Conservation (phyloP, 2,113 vertebrate species). For the Calcarius ornatus region DNA sequence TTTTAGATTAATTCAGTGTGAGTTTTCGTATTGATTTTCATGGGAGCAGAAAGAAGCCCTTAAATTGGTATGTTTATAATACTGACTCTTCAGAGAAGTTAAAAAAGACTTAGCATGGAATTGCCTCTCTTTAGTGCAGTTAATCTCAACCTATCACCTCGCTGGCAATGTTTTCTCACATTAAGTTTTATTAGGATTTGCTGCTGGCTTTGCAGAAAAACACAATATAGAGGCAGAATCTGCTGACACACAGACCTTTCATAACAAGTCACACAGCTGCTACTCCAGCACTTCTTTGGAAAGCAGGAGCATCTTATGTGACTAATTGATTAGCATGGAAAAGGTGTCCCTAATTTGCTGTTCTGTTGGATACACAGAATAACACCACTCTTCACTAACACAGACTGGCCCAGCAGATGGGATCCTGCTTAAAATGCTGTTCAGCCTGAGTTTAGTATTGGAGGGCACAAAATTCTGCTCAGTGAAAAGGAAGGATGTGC, state of each 20-base stretch:
- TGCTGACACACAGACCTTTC: constrained; percentile 48
- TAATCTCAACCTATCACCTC: constrained; percentile 36
- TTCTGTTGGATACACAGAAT: background rate
- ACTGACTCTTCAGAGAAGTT: background rate
- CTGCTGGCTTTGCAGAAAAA: constrained; percentile 64
- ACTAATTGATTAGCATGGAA: constrained; percentile 48
- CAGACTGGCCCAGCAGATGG: background rate
- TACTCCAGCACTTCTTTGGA: constrained; percentile 22
- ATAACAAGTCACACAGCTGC: background rate
- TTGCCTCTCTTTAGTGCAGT: background rate
- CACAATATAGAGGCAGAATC: background rate
- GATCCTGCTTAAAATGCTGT: background rate
- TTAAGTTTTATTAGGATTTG: constrained; percentile 60
- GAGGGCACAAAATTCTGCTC: background rate
- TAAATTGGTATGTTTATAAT: background rate
- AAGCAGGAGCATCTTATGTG: background rate
- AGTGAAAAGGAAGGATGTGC: background rate
- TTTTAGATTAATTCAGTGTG: background rate
- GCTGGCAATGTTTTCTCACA: constrained; percentile 12
- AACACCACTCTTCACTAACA: background rate
- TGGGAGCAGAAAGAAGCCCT: background rate
- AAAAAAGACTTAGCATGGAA: background rate
- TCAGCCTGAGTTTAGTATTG: background rate
- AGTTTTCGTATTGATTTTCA: background rate
- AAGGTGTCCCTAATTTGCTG: constrained; percentile 13